These are phyloP conservation scores for Asarcornis scutulata DNA, from an alignment of 2,113 vertebrate genomes.

Conservation along the genomic window DNA sequence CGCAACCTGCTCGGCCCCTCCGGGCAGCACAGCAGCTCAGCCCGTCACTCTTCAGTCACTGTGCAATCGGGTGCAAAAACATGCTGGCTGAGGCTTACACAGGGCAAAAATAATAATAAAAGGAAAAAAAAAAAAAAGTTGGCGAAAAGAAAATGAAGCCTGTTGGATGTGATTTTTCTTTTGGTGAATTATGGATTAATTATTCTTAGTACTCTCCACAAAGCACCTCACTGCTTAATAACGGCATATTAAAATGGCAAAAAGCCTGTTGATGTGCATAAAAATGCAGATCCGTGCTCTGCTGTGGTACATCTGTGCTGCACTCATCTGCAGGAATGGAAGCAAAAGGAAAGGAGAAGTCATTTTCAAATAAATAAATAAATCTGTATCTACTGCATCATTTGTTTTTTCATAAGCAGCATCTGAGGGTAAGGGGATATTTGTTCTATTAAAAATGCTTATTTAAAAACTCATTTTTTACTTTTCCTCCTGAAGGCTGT, in stretches of 20 bases:
- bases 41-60: not conserved
- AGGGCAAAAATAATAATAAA: accelerated
- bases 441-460: conserved; percentile 58
- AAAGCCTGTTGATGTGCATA: not conserved
- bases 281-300: not conserved
- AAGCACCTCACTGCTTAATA: not conserved
- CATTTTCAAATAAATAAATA: not conserved
- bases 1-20: not conserved
- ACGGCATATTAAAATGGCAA: not conserved
- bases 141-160: accelerated
- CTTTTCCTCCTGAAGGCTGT: conserved; percentile 4
- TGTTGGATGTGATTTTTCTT: not conserved
- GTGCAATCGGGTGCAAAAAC: not conserved
- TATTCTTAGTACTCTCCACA: not conserved
- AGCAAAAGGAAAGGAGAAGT: conserved; percentile 4
- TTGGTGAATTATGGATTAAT: not conserved
- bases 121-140: accelerated
- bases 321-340: not conserved
- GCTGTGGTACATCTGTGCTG: not conserved
- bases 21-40: not conserved
- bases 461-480: conserved; percentile 35
- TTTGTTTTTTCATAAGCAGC: conserved; percentile 45
- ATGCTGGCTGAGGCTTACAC: not conserved
- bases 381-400: not conserved
- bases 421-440: not conserved